phyloP scores from a whole-genome alignment of 2,888 invertebrate species.

The Apeira syringaria region DNA sequence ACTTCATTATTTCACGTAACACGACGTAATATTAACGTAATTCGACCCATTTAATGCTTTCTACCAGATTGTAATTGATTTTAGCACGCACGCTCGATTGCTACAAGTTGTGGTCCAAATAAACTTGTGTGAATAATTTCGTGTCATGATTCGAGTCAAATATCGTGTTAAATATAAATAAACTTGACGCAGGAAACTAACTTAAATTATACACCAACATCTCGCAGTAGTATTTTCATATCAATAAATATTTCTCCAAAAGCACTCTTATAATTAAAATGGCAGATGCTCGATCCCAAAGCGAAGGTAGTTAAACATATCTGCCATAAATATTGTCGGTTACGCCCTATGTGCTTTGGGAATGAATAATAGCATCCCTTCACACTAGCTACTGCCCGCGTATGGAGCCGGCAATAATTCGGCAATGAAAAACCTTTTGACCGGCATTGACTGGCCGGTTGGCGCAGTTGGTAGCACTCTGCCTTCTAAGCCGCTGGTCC shows the following conservation, averaged over 20 bases:
- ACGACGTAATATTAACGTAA: constrained; percentile 11
- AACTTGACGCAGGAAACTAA: too few relatives aligned
- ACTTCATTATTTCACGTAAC: neutral
- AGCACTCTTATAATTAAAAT: neutral
- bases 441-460: too few relatives aligned
- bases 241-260: neutral
- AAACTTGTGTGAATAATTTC: too few relatives aligned
- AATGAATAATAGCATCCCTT: neutral
- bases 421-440: too few relatives aligned
- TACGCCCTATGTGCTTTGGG: neutral
- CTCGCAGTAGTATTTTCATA: too few relatives aligned
- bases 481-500: too few relatives aligned
- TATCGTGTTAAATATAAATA: too few relatives aligned
- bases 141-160: too few relatives aligned
- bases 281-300: constrained; percentile 1
- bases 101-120: neutral
- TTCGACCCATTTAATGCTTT: constrained; percentile 16
- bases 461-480: too few relatives aligned
- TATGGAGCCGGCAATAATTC: too few relatives aligned
- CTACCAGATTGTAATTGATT: constrained; percentile 13
- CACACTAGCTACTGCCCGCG: neutral
- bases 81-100: constrained; percentile 14
- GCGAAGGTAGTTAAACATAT: constrained; percentile 1
- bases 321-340: neutral
- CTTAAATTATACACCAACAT: too few relatives aligned